A percentile compares a stretch with the other conserved stretches of the same genome.
Conservation (phyloP, 2,113 vertebrate species). For the Pyrgilauda ruficollis region DNA sequence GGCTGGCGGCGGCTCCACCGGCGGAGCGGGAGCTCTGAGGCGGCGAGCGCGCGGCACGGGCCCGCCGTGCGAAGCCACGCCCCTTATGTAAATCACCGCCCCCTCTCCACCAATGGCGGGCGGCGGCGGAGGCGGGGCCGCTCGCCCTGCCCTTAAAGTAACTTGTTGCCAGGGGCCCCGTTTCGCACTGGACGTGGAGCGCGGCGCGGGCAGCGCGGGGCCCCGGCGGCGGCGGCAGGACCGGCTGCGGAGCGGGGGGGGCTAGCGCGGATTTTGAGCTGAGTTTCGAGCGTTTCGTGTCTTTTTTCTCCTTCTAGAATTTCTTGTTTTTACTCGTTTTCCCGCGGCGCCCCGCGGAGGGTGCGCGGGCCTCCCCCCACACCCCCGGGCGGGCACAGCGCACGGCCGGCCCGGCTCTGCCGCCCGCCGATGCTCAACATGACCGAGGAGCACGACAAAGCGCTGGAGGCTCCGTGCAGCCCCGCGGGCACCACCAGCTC, state of each 20-base stretch:
- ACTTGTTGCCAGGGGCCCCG: constrained; percentile 50
- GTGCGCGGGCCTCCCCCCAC: not conserved
- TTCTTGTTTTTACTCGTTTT: accelerated
- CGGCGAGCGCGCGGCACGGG: no score
- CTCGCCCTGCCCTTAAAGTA: constrained; percentile 48
- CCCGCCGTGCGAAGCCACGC: not conserved
- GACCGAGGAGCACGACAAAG: constrained; percentile 87
- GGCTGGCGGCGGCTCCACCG: not conserved
- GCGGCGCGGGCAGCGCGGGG: not conserved
- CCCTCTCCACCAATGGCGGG: not conserved
- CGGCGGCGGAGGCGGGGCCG: constrained; percentile 4
- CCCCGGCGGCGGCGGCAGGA: not conserved
- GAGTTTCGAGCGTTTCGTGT: not conserved
- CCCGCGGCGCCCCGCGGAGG: not conserved
- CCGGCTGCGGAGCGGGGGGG: not conserved
- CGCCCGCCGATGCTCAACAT: constrained; percentile 84
- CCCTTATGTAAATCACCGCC: not conserved
- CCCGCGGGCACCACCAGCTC: constrained; percentile 85
- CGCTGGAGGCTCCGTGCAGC: constrained; percentile 84
- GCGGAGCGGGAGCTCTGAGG: not conserved
- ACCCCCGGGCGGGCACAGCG: not conserved
- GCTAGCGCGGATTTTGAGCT: not conserved
- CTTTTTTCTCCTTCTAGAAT: not conserved
- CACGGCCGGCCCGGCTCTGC: not conserved
- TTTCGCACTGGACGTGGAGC: not conserved